These are phyloP conservation scores for Polydrusus pterygomalis DNA, from an alignment of 2,888 invertebrate species.

Conservation along the genomic window DNA sequence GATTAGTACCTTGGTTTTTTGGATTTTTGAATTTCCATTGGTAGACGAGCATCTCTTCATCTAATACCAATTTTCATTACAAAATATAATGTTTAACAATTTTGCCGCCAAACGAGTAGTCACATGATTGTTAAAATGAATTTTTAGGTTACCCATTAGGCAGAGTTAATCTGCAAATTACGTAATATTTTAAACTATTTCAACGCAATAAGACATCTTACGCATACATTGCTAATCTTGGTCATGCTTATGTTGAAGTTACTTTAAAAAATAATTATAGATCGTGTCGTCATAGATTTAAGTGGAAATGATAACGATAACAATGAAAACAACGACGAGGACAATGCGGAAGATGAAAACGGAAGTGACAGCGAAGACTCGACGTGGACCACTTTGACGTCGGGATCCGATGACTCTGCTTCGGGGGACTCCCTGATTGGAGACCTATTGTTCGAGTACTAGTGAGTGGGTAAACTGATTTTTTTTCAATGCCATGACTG, in stretches of 20 bases:
- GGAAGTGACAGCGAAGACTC: constrained; percentile 58
- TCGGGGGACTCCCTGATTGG: constrained; percentile 54
- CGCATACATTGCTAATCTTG: too few species aligned
- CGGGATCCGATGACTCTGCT: constrained; percentile 53
- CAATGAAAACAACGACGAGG: constrained; percentile 66
- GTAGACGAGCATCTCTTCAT: too few species aligned
- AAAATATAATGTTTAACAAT: too few species aligned
- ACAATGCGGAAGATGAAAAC: constrained; percentile 59
- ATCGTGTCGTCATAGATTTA: constrained; percentile 66
- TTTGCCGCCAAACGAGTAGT: too few species aligned
- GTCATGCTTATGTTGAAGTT: not conserved
- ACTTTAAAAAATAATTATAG: constrained; percentile 55
- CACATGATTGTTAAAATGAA: too few species aligned
- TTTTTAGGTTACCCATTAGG: too few species aligned
- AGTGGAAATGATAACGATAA: constrained; percentile 71
- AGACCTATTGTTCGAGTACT: constrained; percentile 52
- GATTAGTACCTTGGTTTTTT: too few species aligned
- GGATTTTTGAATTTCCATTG: too few species aligned
- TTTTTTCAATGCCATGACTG: not conserved
- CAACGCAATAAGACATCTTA: too few species aligned
- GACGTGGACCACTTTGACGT: constrained; percentile 60
- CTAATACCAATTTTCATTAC: too few species aligned
- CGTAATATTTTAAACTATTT: too few species aligned
- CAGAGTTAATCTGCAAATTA: too few species aligned
- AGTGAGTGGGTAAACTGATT: constrained; percentile 3